phyloP scores from a whole-genome alignment of 2,888 invertebrate species.

The Ecdyonurus torrentis region DNA sequence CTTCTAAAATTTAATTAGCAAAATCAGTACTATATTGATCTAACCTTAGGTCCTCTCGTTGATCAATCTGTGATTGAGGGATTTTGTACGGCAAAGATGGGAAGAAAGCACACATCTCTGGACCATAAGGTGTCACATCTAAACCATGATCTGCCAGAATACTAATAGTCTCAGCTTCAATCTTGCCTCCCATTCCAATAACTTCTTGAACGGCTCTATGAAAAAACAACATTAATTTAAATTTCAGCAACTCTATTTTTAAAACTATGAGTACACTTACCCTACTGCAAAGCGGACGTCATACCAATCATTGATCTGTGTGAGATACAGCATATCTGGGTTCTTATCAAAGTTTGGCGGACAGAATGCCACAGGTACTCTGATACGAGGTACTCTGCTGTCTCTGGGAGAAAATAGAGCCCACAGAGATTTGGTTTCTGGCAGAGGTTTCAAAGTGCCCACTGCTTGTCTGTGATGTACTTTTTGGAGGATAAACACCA shows the following conservation, averaged over 20 bases:
- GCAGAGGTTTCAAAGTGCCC: slow-evolving; percentile 45
- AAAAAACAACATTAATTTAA: not conserved
- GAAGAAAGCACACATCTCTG: slow-evolving; percentile 30
- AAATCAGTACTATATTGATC: not conserved
- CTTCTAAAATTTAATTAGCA: no score
- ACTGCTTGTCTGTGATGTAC: slow-evolving; percentile 56
- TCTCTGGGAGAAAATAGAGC: slow-evolving; percentile 69
- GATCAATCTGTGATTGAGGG: slow-evolving; percentile 23
- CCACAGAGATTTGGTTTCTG: slow-evolving; percentile 37
- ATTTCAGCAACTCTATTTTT: not conserved
- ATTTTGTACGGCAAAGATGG: slow-evolving; percentile 32
- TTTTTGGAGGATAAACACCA: slow-evolving; percentile 58
- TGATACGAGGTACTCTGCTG: slow-evolving; percentile 56
- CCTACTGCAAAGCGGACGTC: slow-evolving; percentile 47
- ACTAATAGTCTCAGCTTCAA: slow-evolving; percentile 61
- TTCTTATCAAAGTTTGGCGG: slow-evolving; percentile 37
- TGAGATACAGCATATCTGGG: slow-evolving; percentile 44
- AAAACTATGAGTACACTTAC: slow-evolving; percentile 17
- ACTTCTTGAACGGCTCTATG: slow-evolving; percentile 39
- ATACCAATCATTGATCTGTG: slow-evolving; percentile 51
- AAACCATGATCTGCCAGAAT: slow-evolving; percentile 65
- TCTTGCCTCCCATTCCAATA: slow-evolving; percentile 58
- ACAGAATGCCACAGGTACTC: slow-evolving; percentile 47
- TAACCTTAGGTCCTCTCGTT: slow-evolving; percentile 23
- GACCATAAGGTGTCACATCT: slow-evolving; percentile 53